phyloP scores from a whole-genome alignment of 1,140 invertebrate genomes.

The Uloborus diversus region DNA sequence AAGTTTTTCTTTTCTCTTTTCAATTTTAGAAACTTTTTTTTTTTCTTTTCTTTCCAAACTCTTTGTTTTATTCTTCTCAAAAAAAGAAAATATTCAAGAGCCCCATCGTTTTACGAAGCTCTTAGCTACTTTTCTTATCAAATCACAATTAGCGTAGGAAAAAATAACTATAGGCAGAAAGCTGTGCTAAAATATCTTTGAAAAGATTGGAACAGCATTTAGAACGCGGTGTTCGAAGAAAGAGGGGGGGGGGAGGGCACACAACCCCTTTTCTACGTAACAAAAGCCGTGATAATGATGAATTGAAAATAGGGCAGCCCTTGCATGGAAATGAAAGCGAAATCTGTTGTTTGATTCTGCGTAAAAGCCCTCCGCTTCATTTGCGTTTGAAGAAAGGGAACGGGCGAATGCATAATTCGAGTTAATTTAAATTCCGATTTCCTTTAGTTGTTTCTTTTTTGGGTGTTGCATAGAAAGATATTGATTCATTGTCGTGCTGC shows the following conservation, averaged over 20 bases:
- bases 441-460: neutral
- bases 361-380: constrained; percentile 1
- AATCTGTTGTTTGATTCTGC: constrained; percentile 6
- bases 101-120: no score
- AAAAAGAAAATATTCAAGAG: no score
- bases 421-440: constrained; percentile 23
- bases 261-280: neutral
- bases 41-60: no score
- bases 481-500: constrained; percentile 3
- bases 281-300: constrained; percentile 25
- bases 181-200: neutral
- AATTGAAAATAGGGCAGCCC: constrained; percentile 4
- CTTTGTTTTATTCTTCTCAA: no score
- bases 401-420: constrained; percentile 23
- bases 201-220: neutral
- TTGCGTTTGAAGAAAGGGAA: constrained; percentile 10
- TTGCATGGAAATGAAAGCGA: constrained; percentile 7
- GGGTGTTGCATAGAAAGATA: neutral
- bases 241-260: neutral
- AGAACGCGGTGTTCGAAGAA: neutral
- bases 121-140: neutral
- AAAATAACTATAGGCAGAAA: neutral
- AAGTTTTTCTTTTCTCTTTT: no score
- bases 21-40: no score
- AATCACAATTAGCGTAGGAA: neutral